Base-by-base conservation (phyloP, 2,797 vertebrate species). In the Selene dorsalis region DNA sequence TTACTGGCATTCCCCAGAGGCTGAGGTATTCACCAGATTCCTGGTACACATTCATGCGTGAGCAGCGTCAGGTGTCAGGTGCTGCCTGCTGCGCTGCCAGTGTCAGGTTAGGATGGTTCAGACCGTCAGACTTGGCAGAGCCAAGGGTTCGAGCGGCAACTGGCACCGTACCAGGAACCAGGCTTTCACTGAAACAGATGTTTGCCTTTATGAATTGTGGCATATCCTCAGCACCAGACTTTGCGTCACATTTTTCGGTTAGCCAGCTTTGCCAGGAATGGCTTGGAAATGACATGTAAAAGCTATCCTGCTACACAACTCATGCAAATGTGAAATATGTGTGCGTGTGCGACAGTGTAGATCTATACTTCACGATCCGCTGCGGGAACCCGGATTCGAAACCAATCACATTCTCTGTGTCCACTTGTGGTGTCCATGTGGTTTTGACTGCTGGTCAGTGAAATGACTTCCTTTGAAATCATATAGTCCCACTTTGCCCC, bases 21-120 rank as follows among this genome's bases (percentile, higher is more conserved):
- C 77, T 77, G 84, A 87, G 84, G 75, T 73, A 85, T 87, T 87
- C 52, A 1, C 26, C 72, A 47, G 83, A 91, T 89, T 88, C 84
- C 85, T 71, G 76, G 16, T 60, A 77, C 64, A 83, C 85, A 82
- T 77, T 84, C 81, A 85, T 82, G 90, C 80, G 79, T 77, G 80
- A 79, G 74, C 80, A 77, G 83, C 77, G 45, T 91, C 82, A 89
- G 80, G 87, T 90, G 87, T 89, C 90, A 88, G 91, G 80, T 87
- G 89, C 88, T 87, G 80, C 72, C 55, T 10, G 70, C 24, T 17
- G 48, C 12, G 18, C 69, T 55, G 70, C 81, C 78, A 76, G 78
- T 43, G 67, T 82, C 79, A 62, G 72, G 75, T 77, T 67, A 43
- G 61, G 56, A 80, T 82, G 12, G 47, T 76, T 77, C 48, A 65